Base-by-base conservation (phyloP, 2,888 invertebrate genomes). In the Drosophila quinaria region DNA sequence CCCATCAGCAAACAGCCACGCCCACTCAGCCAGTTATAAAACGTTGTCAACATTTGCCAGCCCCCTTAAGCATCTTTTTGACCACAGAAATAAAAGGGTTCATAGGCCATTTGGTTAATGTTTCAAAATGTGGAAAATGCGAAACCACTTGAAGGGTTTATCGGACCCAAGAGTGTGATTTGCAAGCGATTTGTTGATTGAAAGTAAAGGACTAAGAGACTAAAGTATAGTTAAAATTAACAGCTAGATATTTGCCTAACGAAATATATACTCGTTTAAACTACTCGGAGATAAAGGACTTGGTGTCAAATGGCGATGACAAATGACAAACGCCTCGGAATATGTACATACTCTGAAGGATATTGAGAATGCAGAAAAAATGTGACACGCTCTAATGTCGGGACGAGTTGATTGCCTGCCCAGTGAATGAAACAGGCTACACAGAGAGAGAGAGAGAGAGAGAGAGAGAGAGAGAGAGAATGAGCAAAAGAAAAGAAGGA, bases 161-260 rank as follows among this genome's bases (percentile, higher is more conserved):
- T 69, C 22, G 60, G 49, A 54, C 77, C 60, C 73, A 1, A 37
- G 77, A 56, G 77, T 49, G 47, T 19, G 78, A 73, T 76, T 76
- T 60, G 15, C 42, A 15, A 29, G 49, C 47, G 51, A 69, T 63
- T 73, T 70, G 61, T 62, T 70, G 50, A 60, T 74, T 70, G 46
- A 69, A 74, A 58, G 17, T 31, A 42, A 55, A 62, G 39, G 39
- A 55, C 44, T 19, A 13, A 29, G 33, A 33, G 41, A 51, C 42
- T n/a, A 5, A 35, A 11, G 35, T 1, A 39, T 50, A 47, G 46
- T 54, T 67, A 15, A 46, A 52, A 67, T 70, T 63, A 60, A 71
- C 42, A 46, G 49, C 8, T 9, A 10, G 10, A 54, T 50, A 42
- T 66, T 60, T 41, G 22, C 46, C 22, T 39, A 51, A 56, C 19